A percentile compares a stretch with the other conserved stretches of the same genome.
These are phyloP conservation scores for Micrastur ruficollis DNA, from an alignment of 2,797 vertebrate genomes.

Conservation along the genomic window DNA sequence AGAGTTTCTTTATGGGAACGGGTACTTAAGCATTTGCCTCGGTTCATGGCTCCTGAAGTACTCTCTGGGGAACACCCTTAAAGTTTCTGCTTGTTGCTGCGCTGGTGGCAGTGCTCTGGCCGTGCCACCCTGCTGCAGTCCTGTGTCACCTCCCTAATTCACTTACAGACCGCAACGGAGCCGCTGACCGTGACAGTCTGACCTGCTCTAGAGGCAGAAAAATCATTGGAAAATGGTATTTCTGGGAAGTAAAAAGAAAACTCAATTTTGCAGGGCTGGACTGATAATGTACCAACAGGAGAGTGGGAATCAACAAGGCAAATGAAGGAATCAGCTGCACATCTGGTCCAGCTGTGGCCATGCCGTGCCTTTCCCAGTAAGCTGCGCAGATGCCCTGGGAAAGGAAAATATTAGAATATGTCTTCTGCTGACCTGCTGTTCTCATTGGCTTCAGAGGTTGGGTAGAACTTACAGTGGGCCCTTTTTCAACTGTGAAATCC, in stretches of 20 bases:
- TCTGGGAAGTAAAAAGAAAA: not conserved
- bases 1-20: not conserved
- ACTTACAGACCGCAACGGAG: not conserved
- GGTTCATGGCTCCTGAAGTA: not conserved
- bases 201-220: not conserved
- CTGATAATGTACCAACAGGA: rapidly evolving
- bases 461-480: not conserved
- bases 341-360: not conserved
- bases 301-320: not conserved
- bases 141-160: not conserved
- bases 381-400: not conserved
- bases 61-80: not conserved
- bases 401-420: not conserved
- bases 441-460: not conserved
- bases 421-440: not conserved
- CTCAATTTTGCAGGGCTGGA: not conserved
- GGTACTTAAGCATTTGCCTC: not conserved
- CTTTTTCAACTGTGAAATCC: not conserved
- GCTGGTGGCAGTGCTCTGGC: not conserved
- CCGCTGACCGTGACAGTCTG: not conserved
- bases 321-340: not conserved
- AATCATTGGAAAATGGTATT: not conserved
- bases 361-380: not conserved
- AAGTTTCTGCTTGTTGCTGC: not conserved
- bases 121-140: not conserved